phyloP scores from a whole-genome alignment of 2,113 vertebrate species.

The Kryptolebias marmoratus region DNA sequence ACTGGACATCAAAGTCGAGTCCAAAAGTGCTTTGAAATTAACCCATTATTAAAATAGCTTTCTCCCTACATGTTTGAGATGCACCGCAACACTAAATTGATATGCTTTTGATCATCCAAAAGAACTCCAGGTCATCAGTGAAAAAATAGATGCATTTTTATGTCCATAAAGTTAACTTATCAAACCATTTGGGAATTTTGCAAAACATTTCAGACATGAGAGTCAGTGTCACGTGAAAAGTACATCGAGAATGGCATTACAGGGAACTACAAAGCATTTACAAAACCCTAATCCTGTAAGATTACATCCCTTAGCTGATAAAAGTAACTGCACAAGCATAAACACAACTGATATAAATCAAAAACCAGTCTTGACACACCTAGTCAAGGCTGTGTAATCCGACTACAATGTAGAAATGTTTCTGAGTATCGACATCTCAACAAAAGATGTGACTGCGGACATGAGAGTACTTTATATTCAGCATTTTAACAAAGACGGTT shows the following conservation, averaged over 20 bases:
- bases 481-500: constrained; percentile 45
- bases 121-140: too few species aligned
- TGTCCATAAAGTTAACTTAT: constrained; percentile 8
- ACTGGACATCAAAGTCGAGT: constrained; percentile 58
- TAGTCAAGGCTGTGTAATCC: constrained; percentile 54
- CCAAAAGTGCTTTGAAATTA: constrained; percentile 51
- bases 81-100: background rate
- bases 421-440: constrained; percentile 24
- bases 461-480: constrained; percentile 29
- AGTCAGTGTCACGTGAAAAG: constrained; percentile 9
- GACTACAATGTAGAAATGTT: constrained; percentile 14
- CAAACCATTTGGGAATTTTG: background rate
- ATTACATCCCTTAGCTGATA: constrained; percentile 42
- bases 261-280: constrained; percentile 5
- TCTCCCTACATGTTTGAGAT: constrained; percentile 15
- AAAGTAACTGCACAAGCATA: constrained; percentile 24
- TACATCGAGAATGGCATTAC: background rate
- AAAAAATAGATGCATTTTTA: background rate
- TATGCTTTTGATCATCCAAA: background rate
- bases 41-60: constrained; percentile 39
- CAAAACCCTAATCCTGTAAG: constrained; percentile 44
- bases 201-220: constrained; percentile 5
- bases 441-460: constrained; percentile 40
- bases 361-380: constrained; percentile 52
- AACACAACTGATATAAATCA: constrained; percentile 35